Conservation (phyloP, 2,797 vertebrate genomes). For the Anableps anableps region DNA sequence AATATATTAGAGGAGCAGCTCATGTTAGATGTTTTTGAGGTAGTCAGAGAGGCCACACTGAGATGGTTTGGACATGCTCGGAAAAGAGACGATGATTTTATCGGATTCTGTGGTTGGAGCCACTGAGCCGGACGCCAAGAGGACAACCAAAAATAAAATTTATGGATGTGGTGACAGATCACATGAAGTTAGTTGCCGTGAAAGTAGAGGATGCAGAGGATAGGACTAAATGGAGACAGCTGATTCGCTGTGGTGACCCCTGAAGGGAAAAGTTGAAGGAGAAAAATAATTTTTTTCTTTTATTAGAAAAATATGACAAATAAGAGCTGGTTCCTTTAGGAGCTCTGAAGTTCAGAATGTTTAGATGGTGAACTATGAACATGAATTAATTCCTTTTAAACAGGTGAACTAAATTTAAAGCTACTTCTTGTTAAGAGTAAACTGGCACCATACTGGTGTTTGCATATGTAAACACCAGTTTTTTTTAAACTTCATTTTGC, state of each 20-base stretch:
- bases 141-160: neutral
- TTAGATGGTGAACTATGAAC: neutral
- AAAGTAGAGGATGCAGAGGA: neutral
- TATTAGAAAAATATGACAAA: neutral
- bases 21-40: neutral
- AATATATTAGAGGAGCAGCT: neutral
- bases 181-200: neutral
- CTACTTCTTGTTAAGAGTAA: neutral
- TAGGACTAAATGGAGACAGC: too few relatives aligned
- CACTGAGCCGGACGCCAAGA: neutral
- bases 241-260: too few relatives aligned
- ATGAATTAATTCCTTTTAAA: neutral
- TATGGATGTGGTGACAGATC: neutral
- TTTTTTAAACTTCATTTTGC: neutral
- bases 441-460: neutral
- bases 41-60: neutral
- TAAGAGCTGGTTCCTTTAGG: neutral
- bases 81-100: neutral
- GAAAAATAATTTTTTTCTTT: neutral
- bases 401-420: neutral
- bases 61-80: neutral
- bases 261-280: neutral
- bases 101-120: neutral
- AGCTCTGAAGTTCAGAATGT: neutral
- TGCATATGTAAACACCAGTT: neutral